Percentiles rank a stretch among this genome's conserved stretches.
Evolutionary conservation across 1,140 invertebrate genomes (phyloP).

Genomic region (Saxidomus purpurata): DNA sequence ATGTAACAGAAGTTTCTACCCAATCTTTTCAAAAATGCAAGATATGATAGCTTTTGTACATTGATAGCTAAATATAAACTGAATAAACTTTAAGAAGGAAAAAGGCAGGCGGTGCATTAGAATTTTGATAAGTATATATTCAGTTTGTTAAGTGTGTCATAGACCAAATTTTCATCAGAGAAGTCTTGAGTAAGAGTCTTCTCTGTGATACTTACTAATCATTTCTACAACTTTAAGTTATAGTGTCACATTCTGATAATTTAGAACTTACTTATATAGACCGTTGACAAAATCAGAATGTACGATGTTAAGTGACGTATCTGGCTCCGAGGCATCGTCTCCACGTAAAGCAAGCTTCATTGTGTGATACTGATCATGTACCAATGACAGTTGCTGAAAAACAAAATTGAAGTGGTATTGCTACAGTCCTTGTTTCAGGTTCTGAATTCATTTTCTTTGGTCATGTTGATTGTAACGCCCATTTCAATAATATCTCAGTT

Average conservation of each 20-base stretch:
- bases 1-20: no score
- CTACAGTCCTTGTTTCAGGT: neutral
- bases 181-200: neutral
- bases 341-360: slow-evolving; percentile 70
- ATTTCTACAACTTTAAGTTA: neutral
- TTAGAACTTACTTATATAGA: slow-evolving; percentile 66
- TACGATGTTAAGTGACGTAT: slow-evolving; percentile 71
- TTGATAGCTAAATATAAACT: no score
- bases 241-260: neutral
- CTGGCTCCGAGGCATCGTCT: slow-evolving; percentile 62
- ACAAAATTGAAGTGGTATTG: no score
- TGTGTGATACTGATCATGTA: slow-evolving; percentile 75
- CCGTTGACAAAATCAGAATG: slow-evolving; percentile 61
- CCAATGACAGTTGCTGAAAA: slow-evolving; percentile 70
- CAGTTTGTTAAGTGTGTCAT: neutral
- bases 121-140: neutral
- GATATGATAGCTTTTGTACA: no score
- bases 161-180: no score
- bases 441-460: neutral
- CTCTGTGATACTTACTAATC: neutral
- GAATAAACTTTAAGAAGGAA: no score
- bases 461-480: neutral
- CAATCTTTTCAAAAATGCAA: no score
- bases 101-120: no score
- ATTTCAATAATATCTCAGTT: no score